phyloP scores from a whole-genome alignment of 2,888 invertebrate species.

The Silvanus unidentatus region DNA sequence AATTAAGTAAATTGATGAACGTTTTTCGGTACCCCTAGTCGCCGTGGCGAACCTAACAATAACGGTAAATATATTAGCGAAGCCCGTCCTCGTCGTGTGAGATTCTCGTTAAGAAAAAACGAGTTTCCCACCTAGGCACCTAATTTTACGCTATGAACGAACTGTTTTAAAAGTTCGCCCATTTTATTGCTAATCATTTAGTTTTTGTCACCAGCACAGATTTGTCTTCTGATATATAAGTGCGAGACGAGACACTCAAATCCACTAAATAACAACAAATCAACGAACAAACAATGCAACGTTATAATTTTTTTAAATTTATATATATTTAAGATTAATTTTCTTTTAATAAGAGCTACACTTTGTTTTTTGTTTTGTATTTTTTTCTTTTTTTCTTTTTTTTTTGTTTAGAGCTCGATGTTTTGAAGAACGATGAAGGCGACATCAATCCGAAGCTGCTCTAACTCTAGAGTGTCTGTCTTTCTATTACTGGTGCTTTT shows the following conservation, averaged over 20 bases:
- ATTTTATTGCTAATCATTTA: conserved; percentile 45
- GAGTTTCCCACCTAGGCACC: conserved; percentile 42
- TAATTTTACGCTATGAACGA: conserved; percentile 45
- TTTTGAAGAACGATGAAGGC: conserved; percentile 19
- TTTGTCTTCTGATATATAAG: conserved; percentile 25
- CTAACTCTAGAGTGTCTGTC: conserved; percentile 14
- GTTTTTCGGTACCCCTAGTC: conserved; percentile 14
- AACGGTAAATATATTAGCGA: conserved; percentile 28
- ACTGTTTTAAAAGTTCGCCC: conserved; percentile 36
- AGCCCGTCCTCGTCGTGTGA: conserved; percentile 37
- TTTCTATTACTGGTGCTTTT: conserved; percentile 11
- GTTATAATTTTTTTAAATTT: background rate
- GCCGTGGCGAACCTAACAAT: conserved; percentile 26
- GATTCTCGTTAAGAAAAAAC: conserved; percentile 20
- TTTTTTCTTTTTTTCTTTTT: background rate
- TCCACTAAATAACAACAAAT: conserved; percentile 41
- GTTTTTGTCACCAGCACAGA: conserved; percentile 40
- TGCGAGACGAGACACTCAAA: conserved; percentile 25
- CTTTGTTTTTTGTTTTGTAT: background rate
- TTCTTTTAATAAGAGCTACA: background rate
- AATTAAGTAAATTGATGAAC: conserved; percentile 5
- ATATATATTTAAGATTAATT: too few relatives aligned
- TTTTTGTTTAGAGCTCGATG: background rate
- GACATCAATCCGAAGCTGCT: conserved; percentile 14
- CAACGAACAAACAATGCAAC: conserved; percentile 38